Percentiles rank a stretch among this genome's conserved stretches.
Evolutionary conservation across 2,888 invertebrate species (phyloP).

Genomic region (Herminia tarsipennalis): DNA sequence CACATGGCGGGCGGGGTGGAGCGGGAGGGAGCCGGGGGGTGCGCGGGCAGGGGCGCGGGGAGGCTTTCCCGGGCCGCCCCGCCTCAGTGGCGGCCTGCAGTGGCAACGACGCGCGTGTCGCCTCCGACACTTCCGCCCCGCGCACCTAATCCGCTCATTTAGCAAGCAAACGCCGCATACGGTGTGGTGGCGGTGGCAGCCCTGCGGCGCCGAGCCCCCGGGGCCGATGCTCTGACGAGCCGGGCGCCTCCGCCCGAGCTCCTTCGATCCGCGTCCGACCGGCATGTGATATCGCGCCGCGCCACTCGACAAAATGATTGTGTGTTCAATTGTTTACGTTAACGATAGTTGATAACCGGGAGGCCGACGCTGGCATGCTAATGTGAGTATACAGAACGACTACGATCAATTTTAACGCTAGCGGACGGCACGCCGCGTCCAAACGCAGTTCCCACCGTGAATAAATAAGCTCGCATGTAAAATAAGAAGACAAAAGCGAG

Average conservation of each 20-base stretch:
- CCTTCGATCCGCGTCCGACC: conserved; percentile 64
- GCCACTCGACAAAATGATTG: conserved; percentile 70
- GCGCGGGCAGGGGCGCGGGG: conserved; percentile 61
- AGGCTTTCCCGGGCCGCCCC: conserved; percentile 80
- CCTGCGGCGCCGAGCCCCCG: conserved; percentile 70
- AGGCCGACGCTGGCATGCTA: conserved; percentile 83
- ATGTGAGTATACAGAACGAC: conserved; percentile 74
- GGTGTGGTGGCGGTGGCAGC: conserved; percentile 73
- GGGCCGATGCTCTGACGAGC: conserved; percentile 74
- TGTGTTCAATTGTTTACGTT: conserved; percentile 81
- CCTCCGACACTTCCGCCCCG: conserved; percentile 82
- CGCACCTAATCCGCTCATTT: conserved; percentile 79
- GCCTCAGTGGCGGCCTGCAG: conserved; percentile 85
- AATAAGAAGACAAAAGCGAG: conserved; percentile 42
- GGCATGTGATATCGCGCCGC: conserved; percentile 71
- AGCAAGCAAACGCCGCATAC: conserved; percentile 79
- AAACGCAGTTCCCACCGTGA: conserved; percentile 39
- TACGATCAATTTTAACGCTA: conserved; percentile 38
- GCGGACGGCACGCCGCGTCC: conserved; percentile 35
- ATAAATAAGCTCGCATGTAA: conserved; percentile 48
- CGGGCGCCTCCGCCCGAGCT: conserved; percentile 68
- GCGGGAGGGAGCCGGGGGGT: conserved; percentile 49
- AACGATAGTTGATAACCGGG: conserved; percentile 79
- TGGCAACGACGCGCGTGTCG: conserved; percentile 84
- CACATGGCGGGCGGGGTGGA: conserved; percentile 70